A percentile compares a stretch with the other conserved stretches of the same genome.
These are phyloP conservation scores for Pteronura brasiliensis DNA, from an alignment of 2,113 vertebrate species.

Conservation along the genomic window DNA sequence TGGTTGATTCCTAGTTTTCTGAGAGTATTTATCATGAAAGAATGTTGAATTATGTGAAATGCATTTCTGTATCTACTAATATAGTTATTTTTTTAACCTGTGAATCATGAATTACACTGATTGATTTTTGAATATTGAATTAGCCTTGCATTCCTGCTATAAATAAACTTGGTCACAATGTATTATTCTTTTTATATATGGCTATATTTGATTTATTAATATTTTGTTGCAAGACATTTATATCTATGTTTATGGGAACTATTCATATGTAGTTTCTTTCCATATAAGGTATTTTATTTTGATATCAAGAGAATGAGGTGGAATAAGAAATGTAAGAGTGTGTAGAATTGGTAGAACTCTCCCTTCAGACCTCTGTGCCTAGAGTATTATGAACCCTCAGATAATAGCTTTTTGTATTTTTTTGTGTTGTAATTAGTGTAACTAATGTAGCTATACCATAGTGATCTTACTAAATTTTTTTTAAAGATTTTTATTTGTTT, in stretches of 20 bases:
- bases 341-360: not conserved
- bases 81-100: not conserved
- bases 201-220: not conserved
- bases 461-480: not conserved
- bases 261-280: not conserved
- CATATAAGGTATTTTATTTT: not conserved
- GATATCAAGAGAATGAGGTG: not conserved
- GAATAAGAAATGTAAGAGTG: not conserved
- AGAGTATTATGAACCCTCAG: not conserved
- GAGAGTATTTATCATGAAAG: not conserved
- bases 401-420: not conserved
- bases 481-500: too few relatives aligned
- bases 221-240: not conserved
- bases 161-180: not conserved
- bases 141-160: not conserved
- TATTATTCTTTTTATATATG: not conserved
- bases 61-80: not conserved
- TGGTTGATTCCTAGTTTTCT: not conserved
- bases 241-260: not conserved
- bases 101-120: not conserved
- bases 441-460: not conserved
- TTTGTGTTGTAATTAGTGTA: not conserved
- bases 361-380: not conserved
- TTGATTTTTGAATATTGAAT: not conserved
- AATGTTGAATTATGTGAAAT: not conserved